A percentile compares a stretch with the other conserved stretches of the same genome.
These are phyloP conservation scores for Planiliza haematocheilus DNA, from an alignment of 2,113 vertebrate genomes.

Conservation along the genomic window DNA sequence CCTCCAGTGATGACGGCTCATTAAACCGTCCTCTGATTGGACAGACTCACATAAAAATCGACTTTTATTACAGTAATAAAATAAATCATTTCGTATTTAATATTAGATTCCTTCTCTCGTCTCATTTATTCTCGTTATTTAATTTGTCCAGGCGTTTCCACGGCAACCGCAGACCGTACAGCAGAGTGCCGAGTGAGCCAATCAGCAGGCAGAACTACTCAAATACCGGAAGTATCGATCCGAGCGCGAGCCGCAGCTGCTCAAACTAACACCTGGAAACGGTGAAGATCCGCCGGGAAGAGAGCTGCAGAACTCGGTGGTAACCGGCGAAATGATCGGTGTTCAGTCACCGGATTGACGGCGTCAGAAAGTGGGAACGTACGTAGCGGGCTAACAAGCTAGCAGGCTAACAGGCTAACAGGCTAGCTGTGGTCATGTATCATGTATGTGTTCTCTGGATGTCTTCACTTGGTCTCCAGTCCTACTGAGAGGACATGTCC, in stretches of 20 bases:
- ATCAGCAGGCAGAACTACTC: neutral
- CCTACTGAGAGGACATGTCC: too few relatives aligned
- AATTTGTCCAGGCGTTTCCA: neutral
- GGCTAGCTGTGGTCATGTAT: too few relatives aligned
- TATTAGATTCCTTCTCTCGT: too few relatives aligned
- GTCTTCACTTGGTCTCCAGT: too few relatives aligned
- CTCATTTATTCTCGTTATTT: too few relatives aligned
- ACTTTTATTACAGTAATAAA: too few relatives aligned
- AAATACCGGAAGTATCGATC: constrained; percentile 10
- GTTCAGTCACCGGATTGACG: neutral
- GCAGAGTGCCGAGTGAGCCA: constrained; percentile 6
- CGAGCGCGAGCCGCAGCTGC: neutral
- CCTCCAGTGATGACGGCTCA: too few relatives aligned
- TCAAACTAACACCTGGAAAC: neutral
- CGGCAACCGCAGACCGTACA: neutral
- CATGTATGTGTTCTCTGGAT: too few relatives aligned
- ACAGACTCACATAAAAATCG: too few relatives aligned
- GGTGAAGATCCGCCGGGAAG: too few relatives aligned
- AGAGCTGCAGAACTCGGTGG: neutral
- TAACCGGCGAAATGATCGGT: neutral
- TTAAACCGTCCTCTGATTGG: too few relatives aligned
- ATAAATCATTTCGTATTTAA: too few relatives aligned
- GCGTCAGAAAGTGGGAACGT: neutral
- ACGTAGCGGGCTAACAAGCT: neutral
- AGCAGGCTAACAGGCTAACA: neutral